phyloP scores from a whole-genome alignment of 2,888 invertebrate genomes.

The Eupithecia dodoneata region DNA sequence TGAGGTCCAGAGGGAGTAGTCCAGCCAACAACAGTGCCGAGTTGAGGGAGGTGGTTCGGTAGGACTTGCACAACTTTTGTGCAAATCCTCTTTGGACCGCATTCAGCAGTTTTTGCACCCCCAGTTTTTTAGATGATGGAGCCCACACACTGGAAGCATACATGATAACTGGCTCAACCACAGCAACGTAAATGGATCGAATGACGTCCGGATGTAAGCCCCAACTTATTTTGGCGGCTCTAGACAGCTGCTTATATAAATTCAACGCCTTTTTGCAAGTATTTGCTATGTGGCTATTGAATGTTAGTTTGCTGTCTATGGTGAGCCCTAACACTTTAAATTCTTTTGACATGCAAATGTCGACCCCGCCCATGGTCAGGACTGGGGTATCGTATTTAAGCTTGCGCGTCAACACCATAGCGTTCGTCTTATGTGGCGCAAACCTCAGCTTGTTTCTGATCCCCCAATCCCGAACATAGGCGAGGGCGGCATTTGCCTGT shows the following conservation, averaged over 20 bases:
- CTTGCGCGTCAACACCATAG: too few species aligned
- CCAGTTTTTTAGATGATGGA: background rate
- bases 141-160: slow-evolving; percentile 17
- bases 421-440: too few species aligned
- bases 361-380: background rate
- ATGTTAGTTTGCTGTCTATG: slow-evolving; percentile 20
- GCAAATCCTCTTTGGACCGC: background rate
- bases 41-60: too few species aligned
- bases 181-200: slow-evolving; percentile 2
- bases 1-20: slow-evolving; percentile 21
- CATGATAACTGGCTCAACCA: slow-evolving; percentile 13
- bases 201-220: slow-evolving; percentile 14
- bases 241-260: slow-evolving; percentile 4
- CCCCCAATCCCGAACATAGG: slow-evolving; percentile 22
- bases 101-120: slow-evolving; percentile 9
- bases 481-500: slow-evolving; percentile 37
- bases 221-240: background rate
- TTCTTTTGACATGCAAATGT: slow-evolving; percentile 8
- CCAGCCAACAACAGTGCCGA: too few species aligned
- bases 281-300: slow-evolving; percentile 18
- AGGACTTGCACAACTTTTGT: too few species aligned
- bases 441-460: slow-evolving; percentile 20
- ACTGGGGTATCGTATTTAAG: too few species aligned
- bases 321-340: slow-evolving; percentile 22
- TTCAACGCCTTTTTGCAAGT: slow-evolving; percentile 19